Evolutionary conservation across 2,888 invertebrate genomes (phyloP).

Genomic region (Amblyjoppa fuscipennis): DNA sequence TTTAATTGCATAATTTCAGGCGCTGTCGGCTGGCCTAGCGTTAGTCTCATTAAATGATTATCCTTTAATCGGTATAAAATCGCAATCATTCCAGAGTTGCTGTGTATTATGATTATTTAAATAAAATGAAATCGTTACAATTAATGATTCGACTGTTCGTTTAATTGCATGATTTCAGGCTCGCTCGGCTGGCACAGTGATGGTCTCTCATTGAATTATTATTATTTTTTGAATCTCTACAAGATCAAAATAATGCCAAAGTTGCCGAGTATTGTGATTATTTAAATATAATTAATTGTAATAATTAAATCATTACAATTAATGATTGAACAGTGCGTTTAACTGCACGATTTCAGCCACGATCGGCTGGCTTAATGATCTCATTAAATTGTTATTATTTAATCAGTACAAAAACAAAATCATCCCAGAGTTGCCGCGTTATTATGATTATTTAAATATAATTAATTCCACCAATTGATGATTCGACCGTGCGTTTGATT

Average conservation of each 20-base stretch:
- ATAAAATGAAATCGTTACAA: slow-evolving; percentile 1
- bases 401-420: background rate
- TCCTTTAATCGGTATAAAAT: background rate
- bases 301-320: slow-evolving; percentile 7
- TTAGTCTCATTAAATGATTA: no score
- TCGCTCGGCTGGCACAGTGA: background rate
- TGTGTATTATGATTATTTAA: background rate
- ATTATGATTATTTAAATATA: background rate
- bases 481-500: slow-evolving; percentile 11
- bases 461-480: background rate
- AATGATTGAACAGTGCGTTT: slow-evolving; percentile 21
- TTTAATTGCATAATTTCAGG: slow-evolving; percentile 83
- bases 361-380: background rate
- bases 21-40: slow-evolving; percentile 87
- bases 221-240: background rate
- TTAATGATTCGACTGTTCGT: slow-evolving; percentile 11
- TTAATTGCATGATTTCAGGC: slow-evolving; percentile 71
- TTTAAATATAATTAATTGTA: no score
- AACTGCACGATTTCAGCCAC: slow-evolving; percentile 71
- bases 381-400: background rate
- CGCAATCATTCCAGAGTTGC: background rate
- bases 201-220: slow-evolving; percentile 84
- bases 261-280: background rate
- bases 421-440: background rate
- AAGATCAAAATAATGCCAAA: background rate